A percentile compares a stretch with the other conserved stretches of the same genome.
Evolutionary conservation across 2,113 vertebrate genomes (phyloP).

Genomic region (Corythaixoides concolor): DNA sequence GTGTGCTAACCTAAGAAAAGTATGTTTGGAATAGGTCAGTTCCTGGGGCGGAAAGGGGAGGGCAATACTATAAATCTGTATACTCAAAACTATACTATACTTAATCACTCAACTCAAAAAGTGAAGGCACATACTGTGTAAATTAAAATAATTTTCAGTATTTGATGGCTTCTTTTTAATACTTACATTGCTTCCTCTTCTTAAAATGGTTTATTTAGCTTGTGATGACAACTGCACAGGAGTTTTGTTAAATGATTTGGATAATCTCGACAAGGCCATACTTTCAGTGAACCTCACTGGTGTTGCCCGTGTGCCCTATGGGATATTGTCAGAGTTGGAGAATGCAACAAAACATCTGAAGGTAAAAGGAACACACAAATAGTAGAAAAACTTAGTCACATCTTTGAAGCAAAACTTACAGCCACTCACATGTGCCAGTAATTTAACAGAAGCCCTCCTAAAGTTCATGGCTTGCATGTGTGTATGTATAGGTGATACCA

Average conservation of each 20-base stretch:
- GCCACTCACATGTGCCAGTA: neutral
- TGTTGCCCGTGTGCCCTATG: slow-evolving; percentile 69
- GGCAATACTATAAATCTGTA: neutral
- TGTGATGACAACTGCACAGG: slow-evolving; percentile 88
- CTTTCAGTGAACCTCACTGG: slow-evolving; percentile 80
- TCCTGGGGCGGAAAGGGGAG: neutral
- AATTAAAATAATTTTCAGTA: neutral
- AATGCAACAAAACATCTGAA: slow-evolving; percentile 77
- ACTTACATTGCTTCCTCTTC: neutral
- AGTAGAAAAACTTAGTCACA: neutral
- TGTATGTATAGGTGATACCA: neutral
- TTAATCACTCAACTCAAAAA: neutral
- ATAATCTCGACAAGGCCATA: slow-evolving; percentile 55
- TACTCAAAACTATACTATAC: neutral
- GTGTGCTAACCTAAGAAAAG: neutral
- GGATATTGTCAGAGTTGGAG: slow-evolving; percentile 78
- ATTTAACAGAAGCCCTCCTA: neutral
- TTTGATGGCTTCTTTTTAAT: neutral
- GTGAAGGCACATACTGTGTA: neutral
- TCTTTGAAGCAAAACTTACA: neutral
- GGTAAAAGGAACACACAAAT: slow-evolving; percentile 63
- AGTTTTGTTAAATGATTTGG: slow-evolving; percentile 80
- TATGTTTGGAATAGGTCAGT: neutral
- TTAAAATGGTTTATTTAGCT: slow-evolving; percentile 65
- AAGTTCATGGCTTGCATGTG: neutral